Evolutionary conservation across 30 jellyfish, hydroid and myxozoan species (phyloP), one percentile per base, ranked within the genome.

Genomic region (Clytia hemisphaerica): DNA sequence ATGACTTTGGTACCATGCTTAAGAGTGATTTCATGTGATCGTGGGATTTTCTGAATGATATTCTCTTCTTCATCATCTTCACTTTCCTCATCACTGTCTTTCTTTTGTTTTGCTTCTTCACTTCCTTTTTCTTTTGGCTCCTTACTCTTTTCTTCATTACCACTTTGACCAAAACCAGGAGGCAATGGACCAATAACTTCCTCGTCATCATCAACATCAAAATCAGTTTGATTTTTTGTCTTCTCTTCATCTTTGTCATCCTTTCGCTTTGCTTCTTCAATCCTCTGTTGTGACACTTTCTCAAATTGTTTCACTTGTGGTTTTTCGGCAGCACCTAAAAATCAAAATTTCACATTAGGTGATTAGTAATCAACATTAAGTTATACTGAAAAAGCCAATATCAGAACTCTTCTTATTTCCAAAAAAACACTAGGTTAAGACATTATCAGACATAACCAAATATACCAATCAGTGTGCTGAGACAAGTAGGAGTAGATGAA

Each of bases 1-100:
- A 86, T 92, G 59, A 77, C 83, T 65, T 86, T 86, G 29, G 37
- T 69, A 5, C 96, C 96, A 72, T 86, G 96, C 38, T 59, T 74
- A 27, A 86, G 75, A 18, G 77, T 74, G 44, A 86, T 64, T 63
- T 86, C 96, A 38, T 86, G 96, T 14, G 93, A 67, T 16, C 63
- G 75, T 0, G 96, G 96, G 15, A 86, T 79, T 72, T 58, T 86
- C 38, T 80, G 27, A 0, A 58, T 46, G 0, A 62, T 77, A 4
- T 33, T 74, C 87, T 59, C 45, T 36, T 58, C 94, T 49, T 24
- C 51, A 1, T 60, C 84, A 4, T 65, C 82, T 32, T 35, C 76
- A 12, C 76, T 88, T 4, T 70, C 83, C 22, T 16, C 76, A 64
- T 61, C 85, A 33, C 34, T 22, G 7, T 62, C 69, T 25, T 28